Evolutionary conservation across 2,113 vertebrate species (phyloP), one percentile per base, ranked within the genome.

Genomic region (Lontra canadensis): DNA sequence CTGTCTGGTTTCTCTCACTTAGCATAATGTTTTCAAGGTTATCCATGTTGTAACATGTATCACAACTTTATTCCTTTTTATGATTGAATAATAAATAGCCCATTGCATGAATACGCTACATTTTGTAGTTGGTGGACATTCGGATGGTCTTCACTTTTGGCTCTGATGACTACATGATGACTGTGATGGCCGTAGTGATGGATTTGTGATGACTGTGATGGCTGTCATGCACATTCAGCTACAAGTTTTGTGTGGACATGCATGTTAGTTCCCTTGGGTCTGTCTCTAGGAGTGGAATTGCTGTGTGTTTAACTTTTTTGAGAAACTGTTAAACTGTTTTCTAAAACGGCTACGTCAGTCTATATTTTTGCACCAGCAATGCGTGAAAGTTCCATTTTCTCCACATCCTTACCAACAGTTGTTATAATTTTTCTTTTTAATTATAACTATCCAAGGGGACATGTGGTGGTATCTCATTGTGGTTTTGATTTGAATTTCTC

Each of bases 381-480:
- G 25, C 47, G 12, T 42, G 14, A 67, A 17, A 80, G 23, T 92
- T 97, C 3, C 26, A 69, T 1, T 69, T 92, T 92, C 44, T 84
- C 49, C 21, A 31, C 49, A 61, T 55, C 31, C 52, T 80, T 39
- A 36, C 39, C 61, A 74, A 29, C 13, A 42, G 57, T 79, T 87
- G n/a, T 92, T 94, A 86, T 21, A 71, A 23, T 67, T 36, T 83
- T 1, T 86, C 73, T 89, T 94, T 91, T 80, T 49, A 93, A 80
- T 59, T 49, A 25, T 25, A 84, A 63, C 34, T 29, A 25, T 52
- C 14, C 10, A 36, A 61, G 18, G 44, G 7, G 36, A 36, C 18
- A 1, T 55, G 8, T 76, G 61, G 31, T 61, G 26, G 61, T 44
- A 55, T 49, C 18, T 90, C 39, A 63, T 34, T 84, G 69, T 78